A percentile compares a stretch with the other conserved stretches of the same genome.
Conservation (phyloP, 2,113 vertebrate species). For the Bungarus multicinctus region DNA sequence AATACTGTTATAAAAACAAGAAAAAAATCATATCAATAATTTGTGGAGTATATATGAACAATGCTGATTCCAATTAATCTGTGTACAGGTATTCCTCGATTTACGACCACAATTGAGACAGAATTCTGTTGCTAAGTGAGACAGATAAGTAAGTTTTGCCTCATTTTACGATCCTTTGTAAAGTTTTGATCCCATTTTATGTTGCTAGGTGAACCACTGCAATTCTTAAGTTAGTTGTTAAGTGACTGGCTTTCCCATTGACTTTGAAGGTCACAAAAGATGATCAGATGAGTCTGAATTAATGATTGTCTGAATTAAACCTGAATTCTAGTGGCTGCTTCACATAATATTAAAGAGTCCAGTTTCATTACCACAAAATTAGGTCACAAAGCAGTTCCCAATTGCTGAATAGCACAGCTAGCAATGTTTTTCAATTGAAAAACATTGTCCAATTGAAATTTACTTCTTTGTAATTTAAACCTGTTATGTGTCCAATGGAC, state of each 20-base stretch:
- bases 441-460: background rate
- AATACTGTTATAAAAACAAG: background rate
- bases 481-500: background rate
- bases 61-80: too few relatives aligned
- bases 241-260: background rate
- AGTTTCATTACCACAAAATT: background rate
- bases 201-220: background rate
- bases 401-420: background rate
- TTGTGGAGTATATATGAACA: background rate
- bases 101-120: background rate
- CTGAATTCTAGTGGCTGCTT: background rate
- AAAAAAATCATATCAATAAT: background rate
- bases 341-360: background rate
- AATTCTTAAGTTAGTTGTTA: background rate
- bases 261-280: background rate
- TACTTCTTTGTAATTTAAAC: background rate
- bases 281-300: background rate
- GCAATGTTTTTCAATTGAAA: background rate
- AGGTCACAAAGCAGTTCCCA: background rate
- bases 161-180: background rate
- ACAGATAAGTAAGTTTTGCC: background rate
- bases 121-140: background rate
- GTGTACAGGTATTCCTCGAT: background rate
- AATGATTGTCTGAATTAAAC: background rate
- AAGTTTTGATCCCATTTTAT: too few relatives aligned